Base-by-base conservation (phyloP, 1,140 invertebrate species). In the Polypedilum vanderplanki region DNA sequence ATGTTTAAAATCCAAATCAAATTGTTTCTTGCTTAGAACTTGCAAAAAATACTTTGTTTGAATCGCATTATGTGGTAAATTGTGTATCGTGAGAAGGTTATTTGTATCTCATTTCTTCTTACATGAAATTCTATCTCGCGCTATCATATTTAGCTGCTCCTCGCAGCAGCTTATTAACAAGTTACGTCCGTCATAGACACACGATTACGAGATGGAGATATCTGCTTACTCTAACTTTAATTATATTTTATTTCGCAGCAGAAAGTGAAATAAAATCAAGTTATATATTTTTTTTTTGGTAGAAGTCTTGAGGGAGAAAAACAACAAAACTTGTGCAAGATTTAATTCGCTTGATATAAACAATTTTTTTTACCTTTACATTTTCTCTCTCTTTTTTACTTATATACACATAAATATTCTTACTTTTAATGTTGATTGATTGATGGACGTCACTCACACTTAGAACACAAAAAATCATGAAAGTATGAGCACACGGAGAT, bases 341-440 rank as follows among this genome's bases (percentile, higher is more conserved):
- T 57, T 57, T n/a, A 57, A 57, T n/a, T 57, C 46, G 12, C 15
- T 46, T 46, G 8, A 15, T 57, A 57, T 57, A 57, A 57, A 57
- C n/a, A 57, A 57, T 57, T n/a, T 57, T 57, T 15, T 57, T 57
- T 46, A 1, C 46, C 15, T 12, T 57, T n/a, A 4, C 46, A 4
- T 46, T 8, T 57, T 57, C 46, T 57, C 46, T 57, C 15, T 57
- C 10, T n/a, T n/a, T n/a, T 46, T 46, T 46, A 15, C 41, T 57
- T n/a, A 33, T 33, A 33, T 5, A 33, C 24, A 33, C 24, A 33
- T 33, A 33, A 33, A 33, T 57, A 15, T n/a, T n/a, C n/a, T 57
- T 57, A 57, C 46, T 57, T 57, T 57, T 57, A 57, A 57, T 57
- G 46, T 57, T 57, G 46, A 57, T 57, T 70, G 65, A 70, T 70